Conservation (phyloP, 2,888 invertebrate species). For the Tyria jacobaeae region DNA sequence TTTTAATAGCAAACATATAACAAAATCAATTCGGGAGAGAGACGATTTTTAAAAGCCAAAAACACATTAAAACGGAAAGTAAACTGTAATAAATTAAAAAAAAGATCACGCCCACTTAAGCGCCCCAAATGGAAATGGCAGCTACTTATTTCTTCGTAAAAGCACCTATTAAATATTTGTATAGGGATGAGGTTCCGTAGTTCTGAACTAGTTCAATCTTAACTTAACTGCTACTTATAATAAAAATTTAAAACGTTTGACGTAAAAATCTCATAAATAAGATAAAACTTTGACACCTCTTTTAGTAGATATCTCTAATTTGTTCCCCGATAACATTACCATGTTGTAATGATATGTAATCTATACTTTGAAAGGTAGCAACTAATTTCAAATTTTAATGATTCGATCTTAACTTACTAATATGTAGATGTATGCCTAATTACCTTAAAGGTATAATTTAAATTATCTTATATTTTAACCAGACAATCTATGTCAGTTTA, state of each 20-base stretch:
- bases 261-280: constrained; percentile 14
- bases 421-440: background rate
- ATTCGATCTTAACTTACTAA: background rate
- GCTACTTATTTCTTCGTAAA: constrained; percentile 76
- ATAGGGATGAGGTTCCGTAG: constrained; percentile 40
- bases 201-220: constrained; percentile 1
- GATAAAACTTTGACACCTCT: constrained; percentile 25
- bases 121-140: constrained; percentile 74
- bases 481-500: too few relatives aligned
- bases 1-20: constrained; percentile 48
- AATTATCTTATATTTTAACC: too few relatives aligned
- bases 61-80: constrained; percentile 68
- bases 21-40: constrained; percentile 48
- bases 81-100: constrained; percentile 68
- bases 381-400: constrained; percentile 9
- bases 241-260: constrained; percentile 4
- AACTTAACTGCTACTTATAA: constrained; percentile 11
- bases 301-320: constrained; percentile 14
- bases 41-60: constrained; percentile 68
- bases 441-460: too few relatives aligned
- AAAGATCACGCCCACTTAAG: constrained; percentile 72
- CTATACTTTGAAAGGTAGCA: constrained; percentile 12
- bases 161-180: constrained; percentile 70
- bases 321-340: constrained; percentile 11
- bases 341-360: constrained; percentile 13